These are phyloP conservation scores for Morpho achilles DNA, from an alignment of 2,888 invertebrate genomes.

Conservation along the genomic window DNA sequence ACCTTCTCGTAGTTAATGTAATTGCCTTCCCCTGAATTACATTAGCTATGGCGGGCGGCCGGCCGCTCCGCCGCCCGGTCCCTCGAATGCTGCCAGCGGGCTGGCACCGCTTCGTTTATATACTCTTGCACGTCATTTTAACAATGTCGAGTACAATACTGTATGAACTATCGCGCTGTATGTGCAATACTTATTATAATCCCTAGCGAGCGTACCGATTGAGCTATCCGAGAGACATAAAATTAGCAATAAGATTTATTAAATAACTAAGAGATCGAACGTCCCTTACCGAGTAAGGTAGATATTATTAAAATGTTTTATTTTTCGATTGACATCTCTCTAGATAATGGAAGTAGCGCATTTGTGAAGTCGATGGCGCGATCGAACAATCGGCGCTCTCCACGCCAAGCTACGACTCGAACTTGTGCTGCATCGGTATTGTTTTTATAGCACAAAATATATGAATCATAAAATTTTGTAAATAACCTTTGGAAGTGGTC, in stretches of 20 bases:
- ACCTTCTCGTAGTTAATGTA: constrained; percentile 70
- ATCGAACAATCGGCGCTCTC: constrained; percentile 17
- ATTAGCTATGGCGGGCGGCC: constrained; percentile 48
- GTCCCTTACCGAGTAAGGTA: constrained; percentile 80
- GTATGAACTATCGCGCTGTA: constrained; percentile 45
- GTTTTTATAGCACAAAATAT: constrained; percentile 68
- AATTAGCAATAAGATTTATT: constrained; percentile 76
- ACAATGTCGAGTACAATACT: constrained; percentile 25
- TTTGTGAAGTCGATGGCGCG: constrained; percentile 25
- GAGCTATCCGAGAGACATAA: constrained; percentile 65
- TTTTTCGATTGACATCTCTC: constrained; percentile 70
- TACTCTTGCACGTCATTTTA: constrained; percentile 56
- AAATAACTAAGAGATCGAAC: constrained; percentile 76
- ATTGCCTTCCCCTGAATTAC: constrained; percentile 70
- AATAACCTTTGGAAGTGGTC: constrained; percentile 74
- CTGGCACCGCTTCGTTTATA: constrained; percentile 68
- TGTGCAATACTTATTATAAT: constrained; percentile 38
- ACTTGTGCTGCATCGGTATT: constrained; percentile 54
- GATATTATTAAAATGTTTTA: constrained; percentile 70
- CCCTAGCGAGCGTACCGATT: constrained; percentile 55
- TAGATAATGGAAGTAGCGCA: constrained; percentile 47
- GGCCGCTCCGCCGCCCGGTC: constrained; percentile 25
- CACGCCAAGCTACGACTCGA: constrained; percentile 20
- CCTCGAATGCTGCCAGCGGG: constrained; percentile 55
- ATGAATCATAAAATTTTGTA: constrained; percentile 66